Evolutionary conservation across 1,140 invertebrate species (phyloP), one percentile per base, ranked within the genome.

Genomic region (Drosophila pandora): DNA sequence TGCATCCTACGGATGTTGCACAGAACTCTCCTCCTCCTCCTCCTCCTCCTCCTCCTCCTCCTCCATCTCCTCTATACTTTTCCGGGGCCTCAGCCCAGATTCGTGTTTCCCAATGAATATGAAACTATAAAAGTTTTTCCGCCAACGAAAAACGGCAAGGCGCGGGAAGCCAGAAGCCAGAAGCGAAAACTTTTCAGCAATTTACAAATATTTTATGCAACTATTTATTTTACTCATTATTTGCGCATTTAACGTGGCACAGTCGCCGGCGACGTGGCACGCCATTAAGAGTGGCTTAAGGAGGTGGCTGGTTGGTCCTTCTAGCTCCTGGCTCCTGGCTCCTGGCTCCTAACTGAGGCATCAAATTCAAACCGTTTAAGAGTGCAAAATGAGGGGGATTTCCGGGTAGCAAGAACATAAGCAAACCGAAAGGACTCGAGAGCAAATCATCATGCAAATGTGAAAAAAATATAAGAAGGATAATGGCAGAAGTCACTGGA

Each of bases 221-320:
- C 74, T 76, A 76, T 76, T 76, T 76, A 76, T 76, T 76, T 76
- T 76, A 76, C 74, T 76, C 74, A 76, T 76, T 76, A 76, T 76
- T 76, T 76, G 74, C 72, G 63, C 74, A 76, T 76, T 76, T 76
- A 76, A 62, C 53, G 72, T 69, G 63, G 17, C 17, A 56, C 63
- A 55, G 52, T 22, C 8, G 7, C 12, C 2, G 50, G 30, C 21
- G 47, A 61, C 17, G 50, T 63, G 71, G 39, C 70, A 74, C 21
- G 25, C 52, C 71, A 74, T 74, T 74, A 74, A 57, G 59, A 32
- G 60, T 23, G 39, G 47, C 41, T 64, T 75, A 75, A 75, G 72
- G 67, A 54, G 58, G 53, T 43, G 39, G 13, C 2, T 6, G n/a
- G 39, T 4, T 41, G 39, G 39, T 12, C 5, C 34, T 7, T 7